Evolutionary conservation across 2,797 vertebrate genomes (phyloP), one percentile per base, ranked within the genome.

Genomic region (Urophycis tenuis): DNA sequence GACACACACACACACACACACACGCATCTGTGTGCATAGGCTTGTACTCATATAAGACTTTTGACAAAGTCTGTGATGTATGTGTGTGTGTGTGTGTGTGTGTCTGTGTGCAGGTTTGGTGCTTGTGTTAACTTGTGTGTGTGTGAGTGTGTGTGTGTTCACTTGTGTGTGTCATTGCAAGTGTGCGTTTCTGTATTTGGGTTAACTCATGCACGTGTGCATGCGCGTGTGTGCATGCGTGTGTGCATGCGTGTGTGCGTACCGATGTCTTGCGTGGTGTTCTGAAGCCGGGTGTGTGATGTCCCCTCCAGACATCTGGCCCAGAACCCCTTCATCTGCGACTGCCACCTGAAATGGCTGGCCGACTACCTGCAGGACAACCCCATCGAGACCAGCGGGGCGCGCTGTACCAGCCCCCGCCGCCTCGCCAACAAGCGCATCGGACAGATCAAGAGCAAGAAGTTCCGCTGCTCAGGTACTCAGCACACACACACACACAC

Each of bases 331-430:
- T 98, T 99, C 89, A 98, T 99, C 92, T 99, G 96, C 88, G 96
- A 98, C 92, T 99, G 97, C 90, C 97, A 99, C 92, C 94, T 99
- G 93, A 98, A 98, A 93, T 99, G 97, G 97, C 93, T 99, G 88
- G 96, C 96, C 71, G 97, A 98, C 94, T 99, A 99, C 92, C 95
- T 99, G 71, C 96, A 98, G 81, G 94, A 96, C 92, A 99, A 99
- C 91, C 97, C 97, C 72, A 99, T 98, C 71, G 95, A 96, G 90
- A 96, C 95, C 86, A 96, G 95, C 0, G 95, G 95, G 77, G 95
- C 95, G 77, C 94, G 95, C 35, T 93, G 93, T 90, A 94, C 93
- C 86, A 93, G 92, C 88, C 93, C 95, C 79, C 93, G 95, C 45
- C 93, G 95, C 14, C 93, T 96, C 83, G 95, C 95, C 72, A 96